A percentile compares a stretch with the other conserved stretches of the same genome.
Conservation (phyloP, 2,888 invertebrate species). For the Yponomeuta sedellus region DNA sequence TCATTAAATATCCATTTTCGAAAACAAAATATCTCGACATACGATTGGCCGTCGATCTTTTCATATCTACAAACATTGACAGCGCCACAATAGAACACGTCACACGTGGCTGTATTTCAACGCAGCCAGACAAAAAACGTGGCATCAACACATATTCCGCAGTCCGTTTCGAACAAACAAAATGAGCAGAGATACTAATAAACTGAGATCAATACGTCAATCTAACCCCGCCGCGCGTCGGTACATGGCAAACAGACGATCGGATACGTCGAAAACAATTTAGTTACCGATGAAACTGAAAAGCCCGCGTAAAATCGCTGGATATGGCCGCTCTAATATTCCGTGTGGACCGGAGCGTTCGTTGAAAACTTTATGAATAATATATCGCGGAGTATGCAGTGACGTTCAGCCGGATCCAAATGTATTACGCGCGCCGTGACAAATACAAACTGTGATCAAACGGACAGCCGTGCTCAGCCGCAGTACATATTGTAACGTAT, state of each 20-base stretch:
- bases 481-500: neutral
- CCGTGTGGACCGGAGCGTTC: slow-evolving; percentile 59
- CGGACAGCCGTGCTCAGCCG: slow-evolving; percentile 28
- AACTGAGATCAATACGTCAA: slow-evolving; percentile 14
- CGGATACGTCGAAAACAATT: slow-evolving; percentile 55
- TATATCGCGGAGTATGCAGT: slow-evolving; percentile 51
- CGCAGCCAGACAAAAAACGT: neutral
- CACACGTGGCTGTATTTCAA: neutral
- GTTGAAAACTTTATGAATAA: slow-evolving; percentile 71
- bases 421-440: slow-evolving; percentile 39
- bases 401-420: slow-evolving; percentile 43
- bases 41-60: neutral
- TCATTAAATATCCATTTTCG: neutral
- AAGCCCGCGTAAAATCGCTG: slow-evolving; percentile 51
- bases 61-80: neutral
- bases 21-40: neutral
- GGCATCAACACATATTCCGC: neutral
- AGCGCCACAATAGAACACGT: neutral
- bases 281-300: slow-evolving; percentile 64
- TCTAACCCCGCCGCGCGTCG: slow-evolving; percentile 1
- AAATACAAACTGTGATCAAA: slow-evolving; percentile 40
- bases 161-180: neutral
- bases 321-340: slow-evolving; percentile 64
- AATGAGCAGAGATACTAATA: slow-evolving; percentile 12
- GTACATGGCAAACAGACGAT: slow-evolving; percentile 1